Percentiles rank a stretch among this genome's conserved stretches.
These are phyloP conservation scores for Lithosia quadra DNA, from an alignment of 2,888 invertebrate genomes.

Conservation along the genomic window DNA sequence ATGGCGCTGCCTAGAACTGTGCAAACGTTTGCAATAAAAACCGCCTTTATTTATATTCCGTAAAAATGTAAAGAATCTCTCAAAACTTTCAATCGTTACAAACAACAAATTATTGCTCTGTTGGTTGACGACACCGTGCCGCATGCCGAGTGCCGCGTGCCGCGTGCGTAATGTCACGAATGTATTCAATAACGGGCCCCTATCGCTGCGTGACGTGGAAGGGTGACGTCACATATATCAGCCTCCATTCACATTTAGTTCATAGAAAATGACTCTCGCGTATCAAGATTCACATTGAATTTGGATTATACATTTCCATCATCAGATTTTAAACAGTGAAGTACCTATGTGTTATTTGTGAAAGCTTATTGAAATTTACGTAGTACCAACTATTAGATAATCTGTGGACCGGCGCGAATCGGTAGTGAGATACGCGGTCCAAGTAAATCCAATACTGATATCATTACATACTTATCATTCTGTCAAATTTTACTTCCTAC, in stretches of 20 bases:
- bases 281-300: too few relatives aligned
- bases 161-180: background rate
- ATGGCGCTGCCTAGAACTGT: too few relatives aligned
- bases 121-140: background rate
- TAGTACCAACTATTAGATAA: too few relatives aligned
- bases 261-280: background rate
- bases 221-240: slow-evolving; percentile 2
- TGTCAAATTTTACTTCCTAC: too few relatives aligned
- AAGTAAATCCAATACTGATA: background rate
- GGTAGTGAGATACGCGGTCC: too few relatives aligned
- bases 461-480: too few relatives aligned
- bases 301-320: too few relatives aligned
- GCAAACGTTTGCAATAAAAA: too few relatives aligned
- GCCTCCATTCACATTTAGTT: background rate
- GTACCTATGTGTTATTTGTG: background rate
- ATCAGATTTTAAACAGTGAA: background rate
- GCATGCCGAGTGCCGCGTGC: background rate
- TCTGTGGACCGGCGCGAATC: too few relatives aligned
- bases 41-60: too few relatives aligned
- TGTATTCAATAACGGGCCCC: background rate
- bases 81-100: background rate
- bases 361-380: background rate
- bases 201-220: background rate
- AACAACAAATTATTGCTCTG: background rate
- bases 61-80: background rate